Percentiles rank a stretch among this genome's conserved stretches.
These are phyloP conservation scores for Pterocles burchelli DNA, from an alignment of 2,113 vertebrate species.

Conservation along the genomic window DNA sequence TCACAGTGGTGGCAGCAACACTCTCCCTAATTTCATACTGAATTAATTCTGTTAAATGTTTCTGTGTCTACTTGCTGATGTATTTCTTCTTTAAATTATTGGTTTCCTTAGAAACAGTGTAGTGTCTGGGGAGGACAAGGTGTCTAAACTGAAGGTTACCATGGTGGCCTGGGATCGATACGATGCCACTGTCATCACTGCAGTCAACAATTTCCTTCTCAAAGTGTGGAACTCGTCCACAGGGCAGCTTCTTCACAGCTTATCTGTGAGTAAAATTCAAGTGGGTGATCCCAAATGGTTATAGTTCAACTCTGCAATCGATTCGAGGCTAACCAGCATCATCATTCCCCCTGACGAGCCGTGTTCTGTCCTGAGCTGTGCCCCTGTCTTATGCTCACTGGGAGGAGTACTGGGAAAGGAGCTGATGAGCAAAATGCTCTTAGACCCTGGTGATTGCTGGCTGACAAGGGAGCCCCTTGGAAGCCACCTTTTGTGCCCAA, in stretches of 20 bases:
- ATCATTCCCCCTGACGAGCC: background rate
- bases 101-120: constrained; percentile 76
- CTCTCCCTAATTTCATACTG: background rate
- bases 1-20: background rate
- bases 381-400: background rate
- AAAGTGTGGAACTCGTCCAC: constrained; percentile 93
- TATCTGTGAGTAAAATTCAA: constrained; percentile 83
- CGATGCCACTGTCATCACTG: constrained; percentile 90
- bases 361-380: background rate
- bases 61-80: background rate
- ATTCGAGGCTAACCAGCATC: background rate
- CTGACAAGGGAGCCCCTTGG: background rate
- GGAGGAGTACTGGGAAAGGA: background rate
- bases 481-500: background rate
- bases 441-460: background rate
- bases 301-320: background rate
- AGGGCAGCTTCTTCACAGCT: constrained; percentile 91
- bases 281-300: background rate
- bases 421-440: background rate
- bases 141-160: constrained; percentile 92
- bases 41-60: background rate
- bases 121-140: constrained; percentile 87
- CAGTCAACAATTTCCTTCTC: constrained; percentile 94
- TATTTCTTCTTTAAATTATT: background rate
- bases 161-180: constrained; percentile 97